phyloP scores from a whole-genome alignment of 1,140 invertebrate species.

The Pseudomyrmex flavicornis region DNA sequence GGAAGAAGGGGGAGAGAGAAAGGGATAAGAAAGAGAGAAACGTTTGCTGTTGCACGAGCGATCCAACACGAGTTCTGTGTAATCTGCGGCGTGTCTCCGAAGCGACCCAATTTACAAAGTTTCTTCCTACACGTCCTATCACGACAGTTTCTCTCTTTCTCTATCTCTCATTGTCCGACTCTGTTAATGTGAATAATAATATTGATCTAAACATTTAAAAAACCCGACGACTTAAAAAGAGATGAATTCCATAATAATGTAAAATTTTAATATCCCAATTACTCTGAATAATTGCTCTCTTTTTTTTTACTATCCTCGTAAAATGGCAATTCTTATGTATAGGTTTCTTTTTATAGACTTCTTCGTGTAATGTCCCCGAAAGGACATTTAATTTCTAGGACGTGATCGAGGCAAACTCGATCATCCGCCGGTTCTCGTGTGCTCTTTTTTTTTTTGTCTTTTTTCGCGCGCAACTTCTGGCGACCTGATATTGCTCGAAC shows the following conservation, averaged over 20 bases:
- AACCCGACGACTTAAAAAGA: too few relatives aligned
- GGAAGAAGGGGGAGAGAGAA: slow-evolving; percentile 9
- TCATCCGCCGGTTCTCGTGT: too few relatives aligned
- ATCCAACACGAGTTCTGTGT: slow-evolving; percentile 68
- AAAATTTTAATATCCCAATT: too few relatives aligned
- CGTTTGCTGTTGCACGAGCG: slow-evolving; percentile 32
- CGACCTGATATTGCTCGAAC: slow-evolving; percentile 29
- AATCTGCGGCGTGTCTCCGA: slow-evolving; percentile 76
- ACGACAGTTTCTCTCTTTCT: slow-evolving; percentile 26
- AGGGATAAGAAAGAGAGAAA: slow-evolving; percentile 39
- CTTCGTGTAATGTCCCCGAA: background rate
- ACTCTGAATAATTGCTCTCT: background rate
- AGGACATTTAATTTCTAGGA: slow-evolving; percentile 20
- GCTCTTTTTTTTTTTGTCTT: background rate
- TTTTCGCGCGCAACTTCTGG: background rate
- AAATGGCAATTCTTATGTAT: background rate
- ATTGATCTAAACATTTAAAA: too few relatives aligned
- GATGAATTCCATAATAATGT: too few relatives aligned
- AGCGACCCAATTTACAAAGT: slow-evolving; percentile 76
- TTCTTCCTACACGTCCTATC: slow-evolving; percentile 69
- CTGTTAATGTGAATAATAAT: background rate
- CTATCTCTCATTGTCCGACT: background rate
- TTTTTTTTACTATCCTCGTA: background rate
- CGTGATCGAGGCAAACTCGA: slow-evolving; percentile 1
- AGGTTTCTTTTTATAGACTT: background rate